Evolutionary conservation across 1,140 invertebrate species (phyloP).

Genomic region (Drosophila willistoni): DNA sequence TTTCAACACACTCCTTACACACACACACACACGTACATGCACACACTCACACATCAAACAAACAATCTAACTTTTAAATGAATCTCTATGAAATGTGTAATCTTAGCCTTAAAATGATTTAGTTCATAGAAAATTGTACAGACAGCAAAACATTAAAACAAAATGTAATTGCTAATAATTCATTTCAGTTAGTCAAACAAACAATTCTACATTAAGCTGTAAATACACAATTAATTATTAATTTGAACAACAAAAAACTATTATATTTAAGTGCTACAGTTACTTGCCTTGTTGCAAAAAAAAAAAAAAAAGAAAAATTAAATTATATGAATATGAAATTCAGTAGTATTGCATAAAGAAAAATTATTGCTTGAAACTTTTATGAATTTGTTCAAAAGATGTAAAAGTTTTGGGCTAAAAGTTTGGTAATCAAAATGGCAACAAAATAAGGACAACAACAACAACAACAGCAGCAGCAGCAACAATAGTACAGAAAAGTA

Average conservation of each 20-base stretch:
- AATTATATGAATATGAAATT: conserved; percentile 5
- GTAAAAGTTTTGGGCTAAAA: not conserved
- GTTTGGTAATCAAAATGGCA: conserved; percentile 10
- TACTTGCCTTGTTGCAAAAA: conserved; percentile 58
- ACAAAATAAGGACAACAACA: conserved; percentile 20
- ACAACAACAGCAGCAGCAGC: not conserved
- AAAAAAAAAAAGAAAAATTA: conserved; percentile 25
- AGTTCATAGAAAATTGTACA: conserved; percentile 18
- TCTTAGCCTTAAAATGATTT: conserved; percentile 34
- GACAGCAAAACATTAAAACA: not conserved
- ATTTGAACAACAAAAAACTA: conserved; percentile 43
- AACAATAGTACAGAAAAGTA: conserved; percentile 27
- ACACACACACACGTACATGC: not conserved
- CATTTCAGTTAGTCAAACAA: conserved; percentile 25
- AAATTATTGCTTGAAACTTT: conserved; percentile 1
- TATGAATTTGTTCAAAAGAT: not conserved
- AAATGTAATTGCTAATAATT: conserved; percentile 22
- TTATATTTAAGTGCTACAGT: conserved; percentile 37
- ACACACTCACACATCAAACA: not conserved
- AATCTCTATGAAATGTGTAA: conserved; percentile 29
- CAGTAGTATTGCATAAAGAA: conserved; percentile 16
- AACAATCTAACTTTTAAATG: conserved; percentile 1
- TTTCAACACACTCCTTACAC: not conserved
- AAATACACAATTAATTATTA: conserved; percentile 71
- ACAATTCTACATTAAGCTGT: conserved; percentile 46